Base-by-base conservation (phyloP, 2,888 invertebrate genomes). In the Belgica antarctica region DNA sequence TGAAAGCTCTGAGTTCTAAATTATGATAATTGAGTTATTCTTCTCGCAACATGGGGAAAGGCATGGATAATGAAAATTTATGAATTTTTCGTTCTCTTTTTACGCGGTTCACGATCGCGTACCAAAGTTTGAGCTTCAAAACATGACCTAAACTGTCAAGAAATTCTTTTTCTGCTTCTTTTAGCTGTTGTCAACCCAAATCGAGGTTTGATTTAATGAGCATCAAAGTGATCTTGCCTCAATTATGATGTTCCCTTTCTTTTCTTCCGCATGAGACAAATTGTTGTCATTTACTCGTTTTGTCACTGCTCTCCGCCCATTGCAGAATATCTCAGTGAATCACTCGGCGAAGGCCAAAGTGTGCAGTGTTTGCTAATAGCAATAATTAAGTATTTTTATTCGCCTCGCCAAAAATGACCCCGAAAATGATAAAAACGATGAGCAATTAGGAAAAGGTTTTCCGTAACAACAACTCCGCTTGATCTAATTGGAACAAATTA, bases 21-120 rank as follows among this genome's bases (percentile, higher is more conserved):
- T 47, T 68, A 68, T 68, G 68, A 57, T 68, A 68, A 68, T 68
- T 68, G 47, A 68, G 68, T 68, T 68, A 68, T 68, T n/a, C 10
- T 52, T 19, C 52, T 24, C 68, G 25, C 68, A 17, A 22, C 22
- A 65, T 27, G 27, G 41, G 41, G 22, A 41, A 65, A n/a, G n/a
- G 22, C 41, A 47, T 34, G 41, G 57, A 68, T 68, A 68, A 68
- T 68, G 68, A 57, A 68, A 68, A 68, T 68, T 68, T 68, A 68
- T 68, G 59, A 59, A 19, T 52, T 52, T 22, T 17, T 52, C 10
- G 41, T 10, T 41, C 52, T n/a, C n/a, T n/a, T n/a, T n/a, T n/a
- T n/a, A n/a, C n/a, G n/a, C n/a, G n/a, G n/a, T n/a, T n/a, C n/a
- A n/a, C n/a, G n/a, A n/a, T n/a, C n/a, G n/a, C n/a, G n/a, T n/a